Conservation (phyloP, 1,140 invertebrate genomes). For the Pemphigus obesinymphae region DNA sequence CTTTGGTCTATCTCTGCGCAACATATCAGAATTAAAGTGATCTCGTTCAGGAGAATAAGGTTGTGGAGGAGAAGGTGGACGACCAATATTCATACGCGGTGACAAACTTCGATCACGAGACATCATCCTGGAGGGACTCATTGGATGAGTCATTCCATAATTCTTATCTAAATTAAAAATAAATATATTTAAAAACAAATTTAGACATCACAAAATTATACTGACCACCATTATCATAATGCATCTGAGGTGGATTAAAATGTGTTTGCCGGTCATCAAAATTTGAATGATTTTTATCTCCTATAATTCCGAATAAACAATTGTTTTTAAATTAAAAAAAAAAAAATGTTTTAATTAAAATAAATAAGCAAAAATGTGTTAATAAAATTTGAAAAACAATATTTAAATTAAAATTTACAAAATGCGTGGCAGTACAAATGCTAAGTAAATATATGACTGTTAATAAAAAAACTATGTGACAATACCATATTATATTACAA, state of each 20-base stretch:
- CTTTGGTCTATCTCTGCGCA: slow-evolving; percentile 5
- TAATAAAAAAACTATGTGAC: no score
- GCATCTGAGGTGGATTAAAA: background rate
- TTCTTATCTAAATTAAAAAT: background rate
- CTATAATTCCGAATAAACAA: slow-evolving; percentile 8
- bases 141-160: slow-evolving; percentile 14
- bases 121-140: background rate
- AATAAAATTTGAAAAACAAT: background rate
- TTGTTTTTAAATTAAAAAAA: background rate
- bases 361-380: background rate
- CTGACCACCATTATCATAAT: slow-evolving; percentile 14
- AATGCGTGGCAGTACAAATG: background rate
- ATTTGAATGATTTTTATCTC: slow-evolving; percentile 24
- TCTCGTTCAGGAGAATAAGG: slow-evolving; percentile 19
- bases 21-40: slow-evolving; percentile 2
- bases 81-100: background rate
- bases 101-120: slow-evolving; percentile 32
- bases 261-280: slow-evolving; percentile 17
- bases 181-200: background rate
- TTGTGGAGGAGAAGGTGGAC: slow-evolving; percentile 25
- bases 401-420: background rate
- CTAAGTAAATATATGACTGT: background rate
- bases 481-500: no score
- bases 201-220: background rate
- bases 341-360: background rate